These are phyloP conservation scores for Embiotoca jacksoni DNA, from an alignment of 2,113 vertebrate species.

Conservation along the genomic window DNA sequence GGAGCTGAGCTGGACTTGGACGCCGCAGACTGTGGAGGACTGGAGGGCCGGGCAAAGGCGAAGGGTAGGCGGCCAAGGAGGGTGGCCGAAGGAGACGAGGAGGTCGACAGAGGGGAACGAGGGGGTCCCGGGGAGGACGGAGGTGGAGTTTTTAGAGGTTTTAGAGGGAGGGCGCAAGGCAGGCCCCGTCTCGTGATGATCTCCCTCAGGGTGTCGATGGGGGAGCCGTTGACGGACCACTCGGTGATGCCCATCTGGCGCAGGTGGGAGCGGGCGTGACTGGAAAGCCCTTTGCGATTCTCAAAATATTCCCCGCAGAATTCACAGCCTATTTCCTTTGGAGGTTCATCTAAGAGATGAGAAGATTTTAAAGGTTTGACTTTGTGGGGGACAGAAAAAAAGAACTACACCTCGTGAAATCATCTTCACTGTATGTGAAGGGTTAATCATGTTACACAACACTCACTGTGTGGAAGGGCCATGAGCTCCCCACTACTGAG, in stretches of 20 bases:
- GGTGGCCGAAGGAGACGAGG: conserved; percentile 69
- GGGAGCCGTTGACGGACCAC: conserved; percentile 95
- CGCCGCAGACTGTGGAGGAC: conserved; percentile 63
- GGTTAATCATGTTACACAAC: not conserved
- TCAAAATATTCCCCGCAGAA: conserved; percentile 96
- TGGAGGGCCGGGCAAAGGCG: conserved; percentile 74
- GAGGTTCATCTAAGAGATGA: conserved; percentile 76
- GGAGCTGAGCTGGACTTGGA: conserved; percentile 71
- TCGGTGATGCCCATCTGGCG: conserved; percentile 97
- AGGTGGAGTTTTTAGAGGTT: conserved; percentile 78
- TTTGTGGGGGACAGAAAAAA: not conserved
- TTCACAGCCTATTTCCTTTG: conserved; percentile 88
- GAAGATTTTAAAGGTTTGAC: not conserved
- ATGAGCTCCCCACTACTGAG: conserved; percentile 83
- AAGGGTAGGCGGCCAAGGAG: conserved; percentile 78
- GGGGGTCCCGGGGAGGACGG: conserved; percentile 77
- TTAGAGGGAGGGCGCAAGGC: conserved; percentile 80
- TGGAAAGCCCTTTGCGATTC: conserved; percentile 95
- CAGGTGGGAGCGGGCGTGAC: conserved; percentile 94
- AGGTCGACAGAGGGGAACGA: conserved; percentile 70
- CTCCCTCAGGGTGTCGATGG: conserved; percentile 94
- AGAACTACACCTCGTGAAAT: not conserved
- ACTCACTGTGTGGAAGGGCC: conserved; percentile 83
- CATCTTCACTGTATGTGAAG: no score
- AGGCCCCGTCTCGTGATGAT: conserved; percentile 83